Conservation (phyloP, 2,888 invertebrate species). For the Mactromeris polynyma region DNA sequence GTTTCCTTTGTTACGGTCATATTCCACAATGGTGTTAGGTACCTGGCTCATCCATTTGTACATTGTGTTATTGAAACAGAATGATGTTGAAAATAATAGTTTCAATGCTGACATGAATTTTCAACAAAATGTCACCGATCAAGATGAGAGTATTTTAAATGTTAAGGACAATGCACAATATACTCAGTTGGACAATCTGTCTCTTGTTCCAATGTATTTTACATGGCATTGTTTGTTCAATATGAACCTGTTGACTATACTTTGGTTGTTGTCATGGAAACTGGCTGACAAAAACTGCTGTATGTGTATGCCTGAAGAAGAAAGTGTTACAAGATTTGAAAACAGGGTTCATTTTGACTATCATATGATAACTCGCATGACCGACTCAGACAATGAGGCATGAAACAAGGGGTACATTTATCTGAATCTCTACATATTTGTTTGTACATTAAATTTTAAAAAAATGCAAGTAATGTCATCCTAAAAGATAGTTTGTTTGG, state of each 20-base stretch:
- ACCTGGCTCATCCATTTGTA: conserved; percentile 44
- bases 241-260: conserved; percentile 25
- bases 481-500: no score
- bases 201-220: conserved; percentile 46
- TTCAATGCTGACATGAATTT: background rate
- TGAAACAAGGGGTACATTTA: no score
- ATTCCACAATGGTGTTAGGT: conserved; percentile 44
- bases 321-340: conserved; percentile 40
- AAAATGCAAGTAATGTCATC: no score
- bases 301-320: conserved; percentile 31
- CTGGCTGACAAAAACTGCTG: conserved; percentile 22
- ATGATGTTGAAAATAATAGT: background rate
- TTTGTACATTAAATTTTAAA: no score
- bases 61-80: conserved; percentile 4
- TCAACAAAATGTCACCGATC: background rate
- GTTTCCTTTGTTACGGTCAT: conserved; percentile 45
- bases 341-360: conserved; percentile 57
- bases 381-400: conserved; percentile 29
- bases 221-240: conserved; percentile 49
- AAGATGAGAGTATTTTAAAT: background rate
- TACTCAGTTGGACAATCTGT: conserved; percentile 7
- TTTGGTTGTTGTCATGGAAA: conserved; percentile 37
- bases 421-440: no score
- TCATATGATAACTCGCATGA: conserved; percentile 46
- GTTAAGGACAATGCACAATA: background rate